Percentiles rank a stretch among this genome's conserved stretches.
Evolutionary conservation across 2,888 invertebrate genomes (phyloP).

Genomic region (Spialia ferax): DNA sequence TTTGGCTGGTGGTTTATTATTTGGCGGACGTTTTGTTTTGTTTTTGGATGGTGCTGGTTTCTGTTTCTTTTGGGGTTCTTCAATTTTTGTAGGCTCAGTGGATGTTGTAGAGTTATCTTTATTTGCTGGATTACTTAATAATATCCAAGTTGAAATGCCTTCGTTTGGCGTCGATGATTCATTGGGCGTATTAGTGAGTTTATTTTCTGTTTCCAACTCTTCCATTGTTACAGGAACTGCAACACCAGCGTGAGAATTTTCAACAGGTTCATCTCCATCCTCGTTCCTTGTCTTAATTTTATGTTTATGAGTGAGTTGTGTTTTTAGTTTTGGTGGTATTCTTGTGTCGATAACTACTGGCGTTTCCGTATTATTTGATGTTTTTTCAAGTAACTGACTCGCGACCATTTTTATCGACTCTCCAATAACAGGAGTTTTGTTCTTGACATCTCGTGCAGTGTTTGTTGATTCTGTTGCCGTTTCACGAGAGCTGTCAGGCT

Average conservation of each 20-base stretch:
- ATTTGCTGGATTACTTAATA: conserved; percentile 85
- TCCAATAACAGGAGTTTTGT: conserved; percentile 75
- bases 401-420: conserved; percentile 87
- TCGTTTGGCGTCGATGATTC: conserved; percentile 87
- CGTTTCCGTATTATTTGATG: conserved; percentile 61
- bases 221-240: conserved; percentile 89
- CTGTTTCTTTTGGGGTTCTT: conserved; percentile 68
- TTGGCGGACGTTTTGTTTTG: conserved; percentile 72
- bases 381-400: conserved; percentile 84
- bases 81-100: conserved; percentile 74
- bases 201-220: conserved; percentile 86
- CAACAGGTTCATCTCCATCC: conserved; percentile 65
- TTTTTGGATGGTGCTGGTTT: conserved; percentile 65
- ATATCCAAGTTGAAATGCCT: conserved; percentile 92
- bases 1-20: conserved; percentile 65
- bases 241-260: conserved; percentile 88
- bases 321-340: conserved; percentile 88
- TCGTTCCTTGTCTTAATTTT: conserved; percentile 75
- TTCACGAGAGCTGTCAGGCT: conserved; percentile 27
- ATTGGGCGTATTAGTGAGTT: conserved; percentile 59
- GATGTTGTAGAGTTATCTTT: conserved; percentile 63
- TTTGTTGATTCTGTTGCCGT: conserved; percentile 50
- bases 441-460: conserved; percentile 71
- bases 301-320: conserved; percentile 75
- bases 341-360: conserved; percentile 86